These are phyloP conservation scores for Ianthella basta DNA, from an alignment of 37 sponge, comb jelly and placozoan genomes.

Conservation along the genomic window DNA sequence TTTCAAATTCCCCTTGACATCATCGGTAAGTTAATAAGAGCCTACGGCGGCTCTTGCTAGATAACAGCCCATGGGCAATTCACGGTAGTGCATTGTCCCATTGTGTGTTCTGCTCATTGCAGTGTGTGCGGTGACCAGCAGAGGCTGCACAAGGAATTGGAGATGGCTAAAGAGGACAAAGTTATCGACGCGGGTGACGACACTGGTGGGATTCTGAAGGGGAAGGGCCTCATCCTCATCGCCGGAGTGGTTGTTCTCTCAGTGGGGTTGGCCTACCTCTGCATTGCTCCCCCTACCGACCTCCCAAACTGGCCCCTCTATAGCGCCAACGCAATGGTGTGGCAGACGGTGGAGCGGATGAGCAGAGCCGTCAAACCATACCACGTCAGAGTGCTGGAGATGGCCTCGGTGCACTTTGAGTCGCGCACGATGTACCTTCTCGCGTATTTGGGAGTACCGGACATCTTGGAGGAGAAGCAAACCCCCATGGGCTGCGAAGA, in stretches of 20 bases:
- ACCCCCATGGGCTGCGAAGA: conserved; percentile 72
- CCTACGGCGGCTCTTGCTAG: neutral
- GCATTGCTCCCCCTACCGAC: conserved; percentile 82
- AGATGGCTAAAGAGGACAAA: conserved; percentile 2
- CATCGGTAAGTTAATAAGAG: neutral
- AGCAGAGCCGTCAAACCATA: conserved; percentile 74
- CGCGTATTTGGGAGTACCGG: conserved; percentile 61
- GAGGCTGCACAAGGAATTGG: neutral
- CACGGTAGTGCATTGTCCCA: too few species aligned
- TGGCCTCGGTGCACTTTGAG: conserved; percentile 66
- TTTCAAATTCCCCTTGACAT: neutral
- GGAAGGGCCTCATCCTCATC: conserved; percentile 36
- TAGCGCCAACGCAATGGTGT: conserved; percentile 60
- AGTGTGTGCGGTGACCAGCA: too few species aligned
- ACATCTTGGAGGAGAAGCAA: conserved; percentile 43
- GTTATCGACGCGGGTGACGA: conserved; percentile 8
- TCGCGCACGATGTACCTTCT: conserved; percentile 75
- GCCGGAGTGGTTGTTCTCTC: conserved; percentile 46
- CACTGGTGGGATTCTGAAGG: neutral
- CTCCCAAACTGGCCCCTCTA: conserved; percentile 89
- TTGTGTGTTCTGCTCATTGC: too few species aligned
- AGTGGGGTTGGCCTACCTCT: conserved; percentile 70
- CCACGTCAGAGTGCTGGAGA: conserved; percentile 70
- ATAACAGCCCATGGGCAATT: too few species aligned
- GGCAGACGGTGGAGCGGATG: conserved; percentile 77